Base-by-base conservation (phyloP, 1,140 invertebrate genomes). In the Heliconius eleuchia region DNA sequence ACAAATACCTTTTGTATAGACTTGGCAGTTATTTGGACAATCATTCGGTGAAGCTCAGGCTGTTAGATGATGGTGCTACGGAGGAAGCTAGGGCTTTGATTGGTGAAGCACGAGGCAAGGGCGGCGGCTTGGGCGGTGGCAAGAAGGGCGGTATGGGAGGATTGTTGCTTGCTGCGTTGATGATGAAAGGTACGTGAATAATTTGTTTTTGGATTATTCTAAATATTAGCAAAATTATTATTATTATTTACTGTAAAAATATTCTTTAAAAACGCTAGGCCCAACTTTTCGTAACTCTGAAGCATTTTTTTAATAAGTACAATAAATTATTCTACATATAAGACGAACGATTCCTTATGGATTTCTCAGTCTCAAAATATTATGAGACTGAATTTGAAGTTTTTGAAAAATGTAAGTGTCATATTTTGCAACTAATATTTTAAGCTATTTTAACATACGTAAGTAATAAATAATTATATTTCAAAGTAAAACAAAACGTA, bases 1-100 rank as follows among this genome's bases (percentile, higher is more conserved):
- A 98, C 86, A 97, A 97, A 52, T 97, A 96, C 78, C 91, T 98
- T 50, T 83, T 97, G 76, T 96, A 96, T 83, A 97, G 97, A 87
- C 89, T 97, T 42, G 96, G 96, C 34, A 96, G 94, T 79, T 97
- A 97, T 74, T 90, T 98, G 34, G 96, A 96, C 85, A 96, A 95
- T 11, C 97, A 97, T 81, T 96, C 96, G 0, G 95, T 98, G 73
- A 97, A 96, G 66, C 95, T 98, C 42, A 97, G 96, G 82, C 92
- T 98, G 23, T 95, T 97, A 83, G 96, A 97, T 86, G 96, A 96
- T 23, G 95, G 95, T 50, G 95, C 95, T 11, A 95, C 95, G 57
- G 94, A 96, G 72, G 95, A 96, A 79, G 95, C 96, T 6, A 93
- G 90, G 75, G 87, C 91, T 55, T 81, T 93, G 79, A 89, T 93